phyloP scores from a whole-genome alignment of 2,888 invertebrate species.

The Leucoptera coffeella region DNA sequence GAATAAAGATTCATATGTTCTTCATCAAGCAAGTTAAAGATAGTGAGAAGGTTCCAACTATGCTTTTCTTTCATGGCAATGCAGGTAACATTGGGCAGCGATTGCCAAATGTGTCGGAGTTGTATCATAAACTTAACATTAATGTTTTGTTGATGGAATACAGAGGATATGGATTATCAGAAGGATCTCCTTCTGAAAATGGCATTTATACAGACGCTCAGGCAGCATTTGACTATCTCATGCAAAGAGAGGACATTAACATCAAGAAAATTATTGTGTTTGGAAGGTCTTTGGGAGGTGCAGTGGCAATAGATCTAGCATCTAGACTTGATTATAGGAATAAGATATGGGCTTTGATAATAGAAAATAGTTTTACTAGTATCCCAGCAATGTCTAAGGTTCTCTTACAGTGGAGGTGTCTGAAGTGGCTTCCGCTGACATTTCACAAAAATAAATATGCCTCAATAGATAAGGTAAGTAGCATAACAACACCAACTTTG shows the following conservation, averaged over 20 bases:
- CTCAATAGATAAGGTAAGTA: constrained; percentile 67
- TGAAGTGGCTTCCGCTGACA: constrained; percentile 72
- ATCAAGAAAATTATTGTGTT: constrained; percentile 79
- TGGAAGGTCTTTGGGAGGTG: constrained; percentile 88
- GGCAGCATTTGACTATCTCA: constrained; percentile 79
- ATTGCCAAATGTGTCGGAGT: constrained; percentile 79
- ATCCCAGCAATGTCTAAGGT: constrained; percentile 89
- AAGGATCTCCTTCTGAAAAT: constrained; percentile 80
- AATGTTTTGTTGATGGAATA: constrained; percentile 93
- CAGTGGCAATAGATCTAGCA: constrained; percentile 84
- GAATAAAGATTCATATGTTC: constrained; percentile 72
- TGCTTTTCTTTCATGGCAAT: constrained; percentile 92
- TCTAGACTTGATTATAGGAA: constrained; percentile 68
- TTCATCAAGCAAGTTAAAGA: constrained; percentile 70
- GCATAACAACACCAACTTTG: constrained; percentile 69
- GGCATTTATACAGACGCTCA: constrained; percentile 85
- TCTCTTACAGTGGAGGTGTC: constrained; percentile 66
- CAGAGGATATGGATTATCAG: constrained; percentile 88
- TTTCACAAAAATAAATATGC: constrained; percentile 88
- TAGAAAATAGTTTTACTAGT: constrained; percentile 94
- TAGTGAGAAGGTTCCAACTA: constrained; percentile 68
- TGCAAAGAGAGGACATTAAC: constrained; percentile 77
- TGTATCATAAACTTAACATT: constrained; percentile 74
- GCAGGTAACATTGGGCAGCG: constrained; percentile 96
- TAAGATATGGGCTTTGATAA: constrained; percentile 78